phyloP scores from a whole-genome alignment of 2,113 vertebrate species.

The Archilochus colubris region DNA sequence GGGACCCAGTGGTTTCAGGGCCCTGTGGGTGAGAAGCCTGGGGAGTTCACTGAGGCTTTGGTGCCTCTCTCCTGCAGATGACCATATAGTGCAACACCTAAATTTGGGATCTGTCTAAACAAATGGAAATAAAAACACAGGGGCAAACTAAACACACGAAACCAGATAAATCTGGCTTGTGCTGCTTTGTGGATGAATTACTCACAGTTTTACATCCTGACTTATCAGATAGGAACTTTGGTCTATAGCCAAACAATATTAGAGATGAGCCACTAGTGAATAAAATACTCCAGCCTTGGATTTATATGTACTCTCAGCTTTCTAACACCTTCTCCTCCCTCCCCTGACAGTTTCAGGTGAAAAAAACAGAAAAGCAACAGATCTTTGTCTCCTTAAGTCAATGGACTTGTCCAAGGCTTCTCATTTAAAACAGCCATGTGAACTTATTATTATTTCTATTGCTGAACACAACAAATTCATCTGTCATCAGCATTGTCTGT shows the following conservation, averaged over 20 bases:
- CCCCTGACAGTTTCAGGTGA: not conserved
- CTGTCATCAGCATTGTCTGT: not conserved
- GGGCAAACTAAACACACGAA: not conserved
- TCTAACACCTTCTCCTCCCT: not conserved
- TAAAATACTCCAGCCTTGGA: conserved; percentile 6
- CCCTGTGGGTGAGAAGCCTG: not conserved
- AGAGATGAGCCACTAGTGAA: conserved; percentile 33
- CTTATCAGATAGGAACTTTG: conserved; percentile 32
- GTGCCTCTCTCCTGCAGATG: not conserved
- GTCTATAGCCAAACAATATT: not conserved
- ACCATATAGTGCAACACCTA: not conserved
- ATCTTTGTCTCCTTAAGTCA: not conserved
- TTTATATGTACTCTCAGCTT: not conserved
- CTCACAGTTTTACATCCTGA: not conserved
- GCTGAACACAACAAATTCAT: not conserved
- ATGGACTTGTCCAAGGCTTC: not conserved
- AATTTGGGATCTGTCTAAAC: not conserved
- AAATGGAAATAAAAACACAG: not conserved
- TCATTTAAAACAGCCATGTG: not conserved
- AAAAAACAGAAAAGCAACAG: not conserved
- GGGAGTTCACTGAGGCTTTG: not conserved
- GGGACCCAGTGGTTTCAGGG: not conserved
- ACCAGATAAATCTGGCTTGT: not conserved
- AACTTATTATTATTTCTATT: not conserved
- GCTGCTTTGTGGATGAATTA: not conserved